phyloP scores from a whole-genome alignment of 64 coral and sea anemone species.

The Porites australiensis region DNA sequence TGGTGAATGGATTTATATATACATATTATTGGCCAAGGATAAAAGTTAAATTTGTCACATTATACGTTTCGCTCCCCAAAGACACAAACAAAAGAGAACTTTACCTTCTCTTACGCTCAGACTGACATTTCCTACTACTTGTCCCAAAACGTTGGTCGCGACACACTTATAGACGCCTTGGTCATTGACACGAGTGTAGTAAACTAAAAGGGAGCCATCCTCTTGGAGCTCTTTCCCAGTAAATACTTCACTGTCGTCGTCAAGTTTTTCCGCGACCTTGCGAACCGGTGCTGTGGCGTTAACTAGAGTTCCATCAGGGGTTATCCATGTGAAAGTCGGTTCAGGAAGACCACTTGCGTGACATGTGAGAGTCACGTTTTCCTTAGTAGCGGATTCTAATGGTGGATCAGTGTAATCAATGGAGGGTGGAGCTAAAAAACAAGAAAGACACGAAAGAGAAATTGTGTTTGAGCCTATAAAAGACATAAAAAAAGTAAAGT shows the following conservation, averaged over 20 bases:
- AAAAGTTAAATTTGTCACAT: too few relatives aligned
- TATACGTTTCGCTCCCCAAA: too few relatives aligned
- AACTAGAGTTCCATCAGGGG: background rate
- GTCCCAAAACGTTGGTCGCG: conserved; percentile 60
- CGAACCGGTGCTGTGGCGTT: background rate
- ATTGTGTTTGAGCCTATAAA: too few relatives aligned
- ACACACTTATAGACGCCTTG: conserved; percentile 72
- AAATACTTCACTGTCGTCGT: background rate
- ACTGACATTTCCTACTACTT: conserved; percentile 9
- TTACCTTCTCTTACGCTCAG: conserved; percentile 71
- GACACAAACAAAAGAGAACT: too few relatives aligned
- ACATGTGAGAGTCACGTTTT: conserved; percentile 52
- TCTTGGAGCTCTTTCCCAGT: conserved; percentile 10
- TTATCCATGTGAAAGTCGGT: conserved; percentile 35
- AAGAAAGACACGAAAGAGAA: too few relatives aligned
- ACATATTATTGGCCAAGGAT: too few relatives aligned
- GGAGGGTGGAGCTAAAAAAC: conserved; percentile 6
- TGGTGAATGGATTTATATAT: too few relatives aligned
- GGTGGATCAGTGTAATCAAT: background rate
- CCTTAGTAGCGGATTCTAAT: background rate
- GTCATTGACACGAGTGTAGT: conserved; percentile 36
- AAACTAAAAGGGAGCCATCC: conserved; percentile 62
- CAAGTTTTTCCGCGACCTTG: background rate
- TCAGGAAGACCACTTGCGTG: conserved; percentile 39
- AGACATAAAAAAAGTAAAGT: too few relatives aligned